These are phyloP conservation scores for Scalopus aquaticus DNA, from an alignment of 2,113 vertebrate genomes.

Conservation along the genomic window DNA sequence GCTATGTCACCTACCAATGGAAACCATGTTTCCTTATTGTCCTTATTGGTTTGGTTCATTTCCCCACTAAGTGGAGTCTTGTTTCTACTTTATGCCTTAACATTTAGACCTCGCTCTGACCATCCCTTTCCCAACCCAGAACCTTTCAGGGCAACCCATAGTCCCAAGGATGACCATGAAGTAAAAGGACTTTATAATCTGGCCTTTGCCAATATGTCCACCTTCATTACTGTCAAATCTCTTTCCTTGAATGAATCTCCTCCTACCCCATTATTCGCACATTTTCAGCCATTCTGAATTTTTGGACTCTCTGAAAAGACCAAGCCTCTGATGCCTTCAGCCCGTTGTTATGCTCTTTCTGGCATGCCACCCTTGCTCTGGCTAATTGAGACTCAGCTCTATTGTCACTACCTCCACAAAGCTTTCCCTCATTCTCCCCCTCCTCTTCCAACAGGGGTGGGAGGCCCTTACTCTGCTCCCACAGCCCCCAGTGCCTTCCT, in stretches of 20 bases:
- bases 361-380: not conserved
- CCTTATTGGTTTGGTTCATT: not conserved
- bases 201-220: not conserved
- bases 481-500: not conserved
- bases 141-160: no score
- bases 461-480: not conserved
- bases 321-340: not conserved
- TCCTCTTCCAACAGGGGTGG: not conserved
- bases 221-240: not conserved
- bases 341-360: not conserved
- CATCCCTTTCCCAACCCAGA: not conserved
- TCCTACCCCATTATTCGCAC: not conserved
- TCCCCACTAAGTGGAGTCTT: not conserved
- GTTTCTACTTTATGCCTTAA: no score
- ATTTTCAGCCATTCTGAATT: not conserved
- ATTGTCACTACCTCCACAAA: not conserved
- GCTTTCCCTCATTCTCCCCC: not conserved
- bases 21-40: not conserved
- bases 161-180: not conserved
- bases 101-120: not conserved
- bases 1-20: not conserved
- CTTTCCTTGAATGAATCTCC: not conserved
- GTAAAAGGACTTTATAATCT: not conserved
- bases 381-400: not conserved
- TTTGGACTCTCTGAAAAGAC: not conserved